Evolutionary conservation across 2,888 invertebrate genomes (phyloP).

Genomic region (Drosophila pseudotalamancana): DNA sequence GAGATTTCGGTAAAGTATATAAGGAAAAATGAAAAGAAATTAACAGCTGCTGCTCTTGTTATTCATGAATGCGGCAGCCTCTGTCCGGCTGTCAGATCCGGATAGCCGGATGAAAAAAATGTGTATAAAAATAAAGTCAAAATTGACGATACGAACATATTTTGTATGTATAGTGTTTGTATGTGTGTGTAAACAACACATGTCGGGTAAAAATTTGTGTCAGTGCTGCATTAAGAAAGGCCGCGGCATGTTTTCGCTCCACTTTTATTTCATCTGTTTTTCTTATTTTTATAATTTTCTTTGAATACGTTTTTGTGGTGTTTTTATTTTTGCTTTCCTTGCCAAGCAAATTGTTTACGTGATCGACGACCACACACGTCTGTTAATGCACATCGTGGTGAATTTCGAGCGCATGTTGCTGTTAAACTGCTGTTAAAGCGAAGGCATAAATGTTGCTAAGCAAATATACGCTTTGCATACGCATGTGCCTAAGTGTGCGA

Average conservation of each 20-base stretch:
- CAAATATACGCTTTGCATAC: slow-evolving; percentile 16
- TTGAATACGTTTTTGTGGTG: background rate
- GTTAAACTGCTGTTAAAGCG: slow-evolving; percentile 7
- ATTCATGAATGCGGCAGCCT: slow-evolving; percentile 40
- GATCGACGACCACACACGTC: slow-evolving; percentile 41
- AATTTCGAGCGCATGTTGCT: slow-evolving; percentile 22
- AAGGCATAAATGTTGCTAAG: slow-evolving; percentile 11
- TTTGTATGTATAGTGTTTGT: slow-evolving; percentile 4
- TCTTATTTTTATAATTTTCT: slow-evolving; percentile 9
- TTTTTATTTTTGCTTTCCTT: slow-evolving; percentile 1
- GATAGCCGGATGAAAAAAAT: slow-evolving; percentile 54
- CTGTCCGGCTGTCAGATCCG: slow-evolving; percentile 52
- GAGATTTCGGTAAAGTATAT: slow-evolving; percentile 9
- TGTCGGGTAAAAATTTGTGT: slow-evolving; percentile 67
- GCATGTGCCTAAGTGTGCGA: background rate
- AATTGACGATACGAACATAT: slow-evolving; percentile 38
- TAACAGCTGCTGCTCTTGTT: slow-evolving; percentile 70
- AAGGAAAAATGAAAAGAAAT: slow-evolving; percentile 30
- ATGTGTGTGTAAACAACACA: slow-evolving; percentile 34
- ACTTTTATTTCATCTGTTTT: slow-evolving; percentile 1
- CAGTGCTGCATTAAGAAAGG: slow-evolving; percentile 67
- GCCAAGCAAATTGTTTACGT: slow-evolving; percentile 52
- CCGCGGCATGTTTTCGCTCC: slow-evolving; percentile 49
- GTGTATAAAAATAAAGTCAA: slow-evolving; percentile 72
- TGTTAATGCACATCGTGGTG: slow-evolving; percentile 35